Conservation (phyloP, 2,888 invertebrate genomes). For the Hofmannophila pseudospretella region DNA sequence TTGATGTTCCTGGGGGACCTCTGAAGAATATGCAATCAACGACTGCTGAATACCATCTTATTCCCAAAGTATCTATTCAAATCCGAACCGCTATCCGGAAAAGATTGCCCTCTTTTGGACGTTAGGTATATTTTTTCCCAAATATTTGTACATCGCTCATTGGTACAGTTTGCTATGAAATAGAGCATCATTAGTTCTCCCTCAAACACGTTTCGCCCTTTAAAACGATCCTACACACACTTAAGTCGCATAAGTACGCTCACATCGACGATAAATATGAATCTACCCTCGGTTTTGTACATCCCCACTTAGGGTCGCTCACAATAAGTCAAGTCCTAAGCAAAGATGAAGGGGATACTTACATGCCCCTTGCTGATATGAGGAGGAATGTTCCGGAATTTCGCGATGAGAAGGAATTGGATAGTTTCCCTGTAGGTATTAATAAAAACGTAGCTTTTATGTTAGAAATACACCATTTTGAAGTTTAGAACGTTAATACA, state of each 20-base stretch:
- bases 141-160: not conserved
- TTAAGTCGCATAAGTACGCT: conserved; percentile 49
- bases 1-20: too few relatives aligned
- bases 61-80: too few relatives aligned
- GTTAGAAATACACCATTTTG: too few relatives aligned
- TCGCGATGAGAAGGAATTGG: not conserved
- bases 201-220: not conserved
- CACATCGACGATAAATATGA: conserved; percentile 52
- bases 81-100: too few relatives aligned
- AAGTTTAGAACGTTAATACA: too few relatives aligned
- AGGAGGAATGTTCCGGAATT: conserved; percentile 1
- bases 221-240: not conserved
- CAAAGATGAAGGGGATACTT: conserved; percentile 35
- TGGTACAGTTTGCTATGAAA: not conserved
- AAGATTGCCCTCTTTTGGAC: too few relatives aligned
- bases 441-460: too few relatives aligned
- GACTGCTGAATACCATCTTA: too few relatives aligned
- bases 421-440: too few relatives aligned
- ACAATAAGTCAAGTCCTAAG: conserved; percentile 58
- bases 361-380: conserved; percentile 7
- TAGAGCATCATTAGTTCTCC: not conserved
- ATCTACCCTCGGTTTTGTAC: conserved; percentile 49
- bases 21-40: too few relatives aligned
- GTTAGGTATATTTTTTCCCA: not conserved
- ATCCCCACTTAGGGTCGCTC: conserved; percentile 23